Conservation (phyloP, 2,797 vertebrate species). For the Anabacerthia variegaticeps region DNA sequence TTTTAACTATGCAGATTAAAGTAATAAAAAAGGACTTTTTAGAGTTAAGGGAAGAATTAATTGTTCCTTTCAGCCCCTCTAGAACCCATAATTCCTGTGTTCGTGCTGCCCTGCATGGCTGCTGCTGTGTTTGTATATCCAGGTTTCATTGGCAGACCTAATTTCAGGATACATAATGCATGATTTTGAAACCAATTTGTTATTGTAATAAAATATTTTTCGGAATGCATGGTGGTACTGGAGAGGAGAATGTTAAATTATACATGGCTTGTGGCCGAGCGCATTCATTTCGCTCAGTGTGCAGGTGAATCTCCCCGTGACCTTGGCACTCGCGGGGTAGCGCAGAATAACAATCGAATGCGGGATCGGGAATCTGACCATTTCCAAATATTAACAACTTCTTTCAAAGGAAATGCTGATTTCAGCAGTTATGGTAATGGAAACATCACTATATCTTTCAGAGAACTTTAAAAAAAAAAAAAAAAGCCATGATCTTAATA, state of each 20-base stretch:
- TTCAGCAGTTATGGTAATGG: slow-evolving; percentile 83
- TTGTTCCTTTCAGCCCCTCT: slow-evolving; percentile 28
- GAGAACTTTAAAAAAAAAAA: slow-evolving; percentile 68
- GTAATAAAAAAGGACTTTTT: slow-evolving; percentile 57
- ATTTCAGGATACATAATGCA: slow-evolving; percentile 85
- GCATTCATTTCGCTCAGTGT: slow-evolving; percentile 78
- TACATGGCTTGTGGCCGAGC: slow-evolving; percentile 80
- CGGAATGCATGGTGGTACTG: slow-evolving; percentile 78
- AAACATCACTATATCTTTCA: slow-evolving; percentile 78
- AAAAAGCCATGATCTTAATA: slow-evolving; percentile 74
- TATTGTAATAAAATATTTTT: slow-evolving; percentile 87
- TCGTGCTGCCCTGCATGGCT: slow-evolving; percentile 18
- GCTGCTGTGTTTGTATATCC: slow-evolving; percentile 71
- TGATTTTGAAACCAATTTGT: slow-evolving; percentile 85
- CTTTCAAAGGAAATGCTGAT: slow-evolving; percentile 83
- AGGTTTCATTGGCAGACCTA: slow-evolving; percentile 79
- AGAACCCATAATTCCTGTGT: slow-evolving; percentile 4
- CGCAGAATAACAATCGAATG: slow-evolving; percentile 81
- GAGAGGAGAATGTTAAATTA: slow-evolving; percentile 83
- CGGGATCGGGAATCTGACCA: slow-evolving; percentile 75
- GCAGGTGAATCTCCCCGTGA: slow-evolving; percentile 82
- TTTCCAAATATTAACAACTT: slow-evolving; percentile 85
- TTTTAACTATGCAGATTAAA: slow-evolving; percentile 61
- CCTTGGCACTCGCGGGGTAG: slow-evolving; percentile 80
- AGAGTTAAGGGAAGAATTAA: slow-evolving; percentile 52